Conservation (phyloP, 1,140 invertebrate species). For the Drosophila guanche region DNA sequence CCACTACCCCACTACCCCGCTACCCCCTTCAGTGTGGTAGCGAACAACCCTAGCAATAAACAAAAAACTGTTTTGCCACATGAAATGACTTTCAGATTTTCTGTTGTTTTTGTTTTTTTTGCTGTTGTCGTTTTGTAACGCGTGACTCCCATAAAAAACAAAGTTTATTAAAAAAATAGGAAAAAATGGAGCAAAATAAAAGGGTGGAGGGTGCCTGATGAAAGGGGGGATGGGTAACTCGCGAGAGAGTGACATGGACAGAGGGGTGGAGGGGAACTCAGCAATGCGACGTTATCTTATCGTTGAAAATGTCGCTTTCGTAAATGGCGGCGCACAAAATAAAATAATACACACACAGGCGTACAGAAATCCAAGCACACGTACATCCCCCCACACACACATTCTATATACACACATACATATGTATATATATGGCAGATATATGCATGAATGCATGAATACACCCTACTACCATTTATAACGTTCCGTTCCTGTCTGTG, state of each 20-base stretch:
- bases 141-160: slow-evolving; percentile 72
- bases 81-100: slow-evolving; percentile 69
- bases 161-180: slow-evolving; percentile 74
- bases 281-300: slow-evolving; percentile 67
- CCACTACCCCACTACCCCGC: not conserved
- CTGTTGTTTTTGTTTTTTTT: slow-evolving; percentile 24
- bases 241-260: slow-evolving; percentile 27
- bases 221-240: not conserved
- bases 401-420: not conserved
- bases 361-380: slow-evolving; percentile 4
- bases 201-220: slow-evolving; percentile 25
- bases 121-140: slow-evolving; percentile 62
- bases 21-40: not conserved
- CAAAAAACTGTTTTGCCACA: slow-evolving; percentile 66
- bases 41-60: slow-evolving; percentile 60
- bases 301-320: slow-evolving; percentile 71
- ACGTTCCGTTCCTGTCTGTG: no score
- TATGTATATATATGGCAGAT: no score
- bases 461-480: no score
- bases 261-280: slow-evolving; percentile 32
- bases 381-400: slow-evolving; percentile 4
- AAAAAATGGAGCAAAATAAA: slow-evolving; percentile 65
- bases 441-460: no score
- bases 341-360: slow-evolving; percentile 48
- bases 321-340: slow-evolving; percentile 75